Conservation (phyloP, 2,113 vertebrate genomes). For the Nothocercus julius region DNA sequence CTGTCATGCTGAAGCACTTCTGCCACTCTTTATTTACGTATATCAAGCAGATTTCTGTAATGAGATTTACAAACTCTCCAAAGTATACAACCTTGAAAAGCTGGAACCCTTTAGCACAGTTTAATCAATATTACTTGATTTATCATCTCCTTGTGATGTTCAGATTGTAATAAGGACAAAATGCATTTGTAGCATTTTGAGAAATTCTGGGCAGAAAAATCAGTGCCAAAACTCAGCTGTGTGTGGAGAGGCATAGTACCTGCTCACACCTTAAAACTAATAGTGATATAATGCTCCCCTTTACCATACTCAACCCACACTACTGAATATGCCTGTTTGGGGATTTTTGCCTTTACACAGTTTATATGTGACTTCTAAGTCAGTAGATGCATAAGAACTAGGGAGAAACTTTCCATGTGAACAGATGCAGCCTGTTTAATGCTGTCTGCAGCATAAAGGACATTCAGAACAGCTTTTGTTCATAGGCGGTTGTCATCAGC, state of each 20-base stretch:
- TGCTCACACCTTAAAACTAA: background rate
- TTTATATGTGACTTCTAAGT: background rate
- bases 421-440: background rate
- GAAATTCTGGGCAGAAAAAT: conserved; percentile 28
- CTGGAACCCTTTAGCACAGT: conserved; percentile 43
- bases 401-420: background rate
- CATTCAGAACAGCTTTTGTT: background rate
- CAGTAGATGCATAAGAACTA: background rate
- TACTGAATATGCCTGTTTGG: background rate
- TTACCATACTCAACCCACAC: background rate
- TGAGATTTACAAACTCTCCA: conserved; percentile 60
- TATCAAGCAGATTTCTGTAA: conserved; percentile 66
- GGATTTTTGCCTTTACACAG: background rate
- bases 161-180: conserved; percentile 14
- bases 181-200: conserved; percentile 51
- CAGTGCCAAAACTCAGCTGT: background rate
- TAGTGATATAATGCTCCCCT: background rate
- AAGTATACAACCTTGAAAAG: conserved; percentile 68
- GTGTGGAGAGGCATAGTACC: background rate
- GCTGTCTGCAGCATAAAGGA: background rate
- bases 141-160: conserved; percentile 64
- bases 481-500: rapidly evolving
- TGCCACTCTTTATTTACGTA: conserved; percentile 64
- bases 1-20: conserved; percentile 8
- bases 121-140: conserved; percentile 66